A percentile compares a stretch with the other conserved stretches of the same genome.
Evolutionary conservation across 2,888 invertebrate genomes (phyloP).

Genomic region (Eupithecia dodoneata): DNA sequence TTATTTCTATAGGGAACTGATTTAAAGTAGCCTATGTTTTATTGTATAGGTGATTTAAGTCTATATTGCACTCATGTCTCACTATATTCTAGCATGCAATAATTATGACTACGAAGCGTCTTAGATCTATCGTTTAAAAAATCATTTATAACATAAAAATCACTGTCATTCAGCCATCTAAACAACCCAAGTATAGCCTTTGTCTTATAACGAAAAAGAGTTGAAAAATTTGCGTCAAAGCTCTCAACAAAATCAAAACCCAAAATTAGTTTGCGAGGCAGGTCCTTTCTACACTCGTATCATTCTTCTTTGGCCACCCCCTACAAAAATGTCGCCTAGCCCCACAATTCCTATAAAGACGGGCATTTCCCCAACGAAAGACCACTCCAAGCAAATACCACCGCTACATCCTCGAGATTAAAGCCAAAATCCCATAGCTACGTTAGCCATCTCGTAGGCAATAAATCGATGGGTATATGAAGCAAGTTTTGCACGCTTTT

Average conservation of each 20-base stretch:
- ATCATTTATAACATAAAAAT: too few species aligned
- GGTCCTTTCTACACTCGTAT: background rate
- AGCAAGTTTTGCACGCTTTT: slow-evolving; percentile 76
- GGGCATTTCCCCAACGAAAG: slow-evolving; percentile 75
- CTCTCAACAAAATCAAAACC: background rate
- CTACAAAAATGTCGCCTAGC: slow-evolving; percentile 79
- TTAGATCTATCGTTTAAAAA: too few species aligned
- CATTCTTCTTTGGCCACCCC: slow-evolving; percentile 60
- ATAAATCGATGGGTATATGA: slow-evolving; percentile 82
- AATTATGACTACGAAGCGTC: too few species aligned
- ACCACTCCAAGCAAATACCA: slow-evolving; percentile 63
- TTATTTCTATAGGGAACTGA: too few species aligned
- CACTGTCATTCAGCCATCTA: too few species aligned
- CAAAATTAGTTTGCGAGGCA: background rate
- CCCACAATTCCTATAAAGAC: slow-evolving; percentile 70
- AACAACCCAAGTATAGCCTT: too few species aligned
- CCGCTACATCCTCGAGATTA: slow-evolving; percentile 49
- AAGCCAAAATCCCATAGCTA: slow-evolving; percentile 52
- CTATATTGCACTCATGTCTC: too few species aligned
- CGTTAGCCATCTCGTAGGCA: slow-evolving; percentile 75
- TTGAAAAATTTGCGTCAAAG: background rate
- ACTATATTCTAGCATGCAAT: too few species aligned
- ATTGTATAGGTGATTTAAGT: too few species aligned
- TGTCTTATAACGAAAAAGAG: too few species aligned
- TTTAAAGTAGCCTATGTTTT: too few species aligned